Conservation (phyloP, 2,797 vertebrate genomes). For the Acropternis orthonyx region DNA sequence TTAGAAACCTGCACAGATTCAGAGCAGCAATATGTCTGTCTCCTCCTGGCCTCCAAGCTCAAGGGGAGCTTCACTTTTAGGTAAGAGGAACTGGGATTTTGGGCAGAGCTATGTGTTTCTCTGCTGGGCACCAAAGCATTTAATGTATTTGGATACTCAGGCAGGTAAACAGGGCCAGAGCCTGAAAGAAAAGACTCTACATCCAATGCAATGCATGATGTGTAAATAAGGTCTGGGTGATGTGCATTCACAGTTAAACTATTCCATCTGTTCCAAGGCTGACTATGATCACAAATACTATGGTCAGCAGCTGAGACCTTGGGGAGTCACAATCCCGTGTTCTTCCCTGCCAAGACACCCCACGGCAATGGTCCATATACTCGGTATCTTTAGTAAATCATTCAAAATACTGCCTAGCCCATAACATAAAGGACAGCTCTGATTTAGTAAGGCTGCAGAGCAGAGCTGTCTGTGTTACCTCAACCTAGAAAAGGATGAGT, state of each 20-base stretch:
- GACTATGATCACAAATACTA: neutral
- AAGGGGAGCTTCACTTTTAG: neutral
- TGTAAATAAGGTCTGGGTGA: neutral
- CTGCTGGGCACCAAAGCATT: neutral
- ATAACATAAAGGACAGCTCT: conserved; percentile 3
- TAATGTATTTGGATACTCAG: neutral
- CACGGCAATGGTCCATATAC: neutral
- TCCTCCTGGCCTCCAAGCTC: neutral
- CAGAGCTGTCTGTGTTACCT: conserved; percentile 35
- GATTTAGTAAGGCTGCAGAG: conserved; percentile 27
- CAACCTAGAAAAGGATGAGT: conserved; percentile 51
- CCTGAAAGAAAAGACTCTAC: neutral
- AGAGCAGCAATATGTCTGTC: neutral
- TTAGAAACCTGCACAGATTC: neutral
- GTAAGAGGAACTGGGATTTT: neutral
- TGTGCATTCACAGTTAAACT: neutral
- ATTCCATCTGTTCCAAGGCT: neutral
- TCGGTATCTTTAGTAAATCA: neutral
- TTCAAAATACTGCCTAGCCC: neutral
- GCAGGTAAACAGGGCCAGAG: neutral
- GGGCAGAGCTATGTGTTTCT: neutral
- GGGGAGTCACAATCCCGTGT: neutral
- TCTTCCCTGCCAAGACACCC: neutral
- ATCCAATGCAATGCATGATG: neutral
- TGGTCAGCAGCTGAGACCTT: neutral